Evolutionary conservation across 2,888 invertebrate genomes (phyloP), one percentile per base, ranked within the genome.

Genomic region (Stegana nigrithorax): DNA sequence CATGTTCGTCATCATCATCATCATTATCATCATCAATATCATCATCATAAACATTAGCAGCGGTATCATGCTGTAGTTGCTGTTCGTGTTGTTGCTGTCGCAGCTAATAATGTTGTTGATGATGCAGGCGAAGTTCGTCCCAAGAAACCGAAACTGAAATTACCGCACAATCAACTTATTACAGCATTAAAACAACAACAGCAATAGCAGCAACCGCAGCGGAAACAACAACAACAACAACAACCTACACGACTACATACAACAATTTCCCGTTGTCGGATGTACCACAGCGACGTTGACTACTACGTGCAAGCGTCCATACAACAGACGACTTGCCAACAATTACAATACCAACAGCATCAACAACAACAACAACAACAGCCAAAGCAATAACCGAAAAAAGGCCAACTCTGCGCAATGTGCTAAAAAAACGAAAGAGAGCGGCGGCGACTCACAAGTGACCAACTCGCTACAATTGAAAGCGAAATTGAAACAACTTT

Each of bases 101-200:
- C n/a, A n/a, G 14, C 12, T 63, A 61, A 58, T 65, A 63, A 51
- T 55, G 47, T 6, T 57, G 67, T 57, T 64, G 79, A 67, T 72
- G 78, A 72, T 74, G 76, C 66, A 68, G 68, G 65, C 75, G 57
- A 44, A 23, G 58, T 71, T 67, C 66, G 68, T 61, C 60, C 19
- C 44, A 80, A 77, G 73, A 78, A 77, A 73, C 71, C 64, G 65
- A 81, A 66, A 61, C 64, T 64, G 44, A 68, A 82, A 82, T 80
- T 80, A 80, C 80, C 73, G 78, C 82, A 80, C 81, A 81, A 80
- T 78, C 80, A 73, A 76, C 75, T 71, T 80, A 81, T 80, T 80
- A 81, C 80, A 65, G 81, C 81, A 80, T 71, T 55, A 63, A 60
- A 32, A 27, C 59, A 58, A 36, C 39, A 29, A 47, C 42, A 29